A percentile compares a stretch with the other conserved stretches of the same genome.
Evolutionary conservation across 23 tunicate genomes (phyloP).

Genomic region (Halocynthia roretzi): DNA sequence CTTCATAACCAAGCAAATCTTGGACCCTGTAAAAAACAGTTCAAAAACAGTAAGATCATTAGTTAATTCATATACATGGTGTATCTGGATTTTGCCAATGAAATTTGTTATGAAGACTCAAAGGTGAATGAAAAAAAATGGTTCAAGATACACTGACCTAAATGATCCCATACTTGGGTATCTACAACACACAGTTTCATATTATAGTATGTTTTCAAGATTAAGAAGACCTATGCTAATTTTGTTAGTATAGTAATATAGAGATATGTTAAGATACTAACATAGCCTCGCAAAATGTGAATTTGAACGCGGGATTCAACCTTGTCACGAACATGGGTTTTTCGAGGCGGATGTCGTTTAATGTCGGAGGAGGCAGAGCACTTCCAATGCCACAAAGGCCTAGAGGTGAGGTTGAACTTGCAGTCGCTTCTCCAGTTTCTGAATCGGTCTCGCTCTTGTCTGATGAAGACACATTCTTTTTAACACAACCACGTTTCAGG

Average conservation of each 20-base stretch:
- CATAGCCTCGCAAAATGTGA: slow-evolving; percentile 59
- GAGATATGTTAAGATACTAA: slow-evolving; percentile 3
- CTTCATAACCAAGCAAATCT: slow-evolving; percentile 26
- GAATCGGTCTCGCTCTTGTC: too few species aligned
- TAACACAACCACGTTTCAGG: background rate
- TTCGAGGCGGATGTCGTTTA: slow-evolving; percentile 25
- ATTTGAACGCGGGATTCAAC: slow-evolving; percentile 35
- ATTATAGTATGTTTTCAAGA: too few species aligned
- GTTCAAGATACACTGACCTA: background rate
- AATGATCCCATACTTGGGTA: too few species aligned
- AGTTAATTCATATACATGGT: background rate
- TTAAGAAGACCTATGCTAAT: too few species aligned
- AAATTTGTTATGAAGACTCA: too few species aligned
- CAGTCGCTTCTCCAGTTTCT: too few species aligned
- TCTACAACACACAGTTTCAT: too few species aligned
- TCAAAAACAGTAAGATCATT: slow-evolving; percentile 3
- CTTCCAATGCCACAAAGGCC: background rate
- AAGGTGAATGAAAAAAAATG: background rate
- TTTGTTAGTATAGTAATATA: background rate
- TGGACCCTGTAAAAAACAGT: slow-evolving; percentile 21
- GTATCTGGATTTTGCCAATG: too few species aligned
- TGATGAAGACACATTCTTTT: too few species aligned
- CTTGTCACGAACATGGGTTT: slow-evolving; percentile 41
- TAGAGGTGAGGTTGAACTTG: background rate
- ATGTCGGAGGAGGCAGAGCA: background rate